Evolutionary conservation across 2,888 invertebrate genomes (phyloP).

Genomic region (Julus scandinavius): DNA sequence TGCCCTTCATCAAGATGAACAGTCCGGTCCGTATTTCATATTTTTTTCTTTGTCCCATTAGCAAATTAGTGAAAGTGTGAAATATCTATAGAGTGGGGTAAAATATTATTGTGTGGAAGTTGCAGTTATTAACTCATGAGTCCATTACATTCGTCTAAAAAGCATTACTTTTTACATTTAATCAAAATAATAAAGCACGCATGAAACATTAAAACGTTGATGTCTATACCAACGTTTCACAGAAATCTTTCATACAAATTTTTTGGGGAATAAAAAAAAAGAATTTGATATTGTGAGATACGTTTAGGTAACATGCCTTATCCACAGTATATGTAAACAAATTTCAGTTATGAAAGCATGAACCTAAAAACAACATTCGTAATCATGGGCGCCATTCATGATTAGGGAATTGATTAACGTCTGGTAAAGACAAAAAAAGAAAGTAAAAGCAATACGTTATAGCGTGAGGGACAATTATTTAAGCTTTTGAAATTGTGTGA

Average conservation of each 20-base stretch:
- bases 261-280: too few relatives aligned
- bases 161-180: not conserved
- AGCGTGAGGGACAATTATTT: not conserved
- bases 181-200: slow-evolving; percentile 4
- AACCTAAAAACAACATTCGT: too few relatives aligned
- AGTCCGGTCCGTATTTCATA: slow-evolving; percentile 26
- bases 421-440: not conserved
- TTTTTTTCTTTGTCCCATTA: not conserved
- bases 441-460: not conserved
- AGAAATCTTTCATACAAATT: too few relatives aligned
- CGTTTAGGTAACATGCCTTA: too few relatives aligned
- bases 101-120: not conserved
- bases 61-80: not conserved
- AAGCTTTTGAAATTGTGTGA: not conserved
- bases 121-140: not conserved
- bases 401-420: not conserved
- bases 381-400: not conserved
- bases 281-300: too few relatives aligned
- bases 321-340: too few relatives aligned
- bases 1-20: not conserved
- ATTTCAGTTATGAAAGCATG: too few relatives aligned
- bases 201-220: not conserved
- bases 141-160: not conserved
- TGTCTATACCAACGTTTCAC: too few relatives aligned
- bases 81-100: not conserved